Evolutionary conservation across 2,888 invertebrate genomes (phyloP).

Genomic region (Galerucella pusilla): DNA sequence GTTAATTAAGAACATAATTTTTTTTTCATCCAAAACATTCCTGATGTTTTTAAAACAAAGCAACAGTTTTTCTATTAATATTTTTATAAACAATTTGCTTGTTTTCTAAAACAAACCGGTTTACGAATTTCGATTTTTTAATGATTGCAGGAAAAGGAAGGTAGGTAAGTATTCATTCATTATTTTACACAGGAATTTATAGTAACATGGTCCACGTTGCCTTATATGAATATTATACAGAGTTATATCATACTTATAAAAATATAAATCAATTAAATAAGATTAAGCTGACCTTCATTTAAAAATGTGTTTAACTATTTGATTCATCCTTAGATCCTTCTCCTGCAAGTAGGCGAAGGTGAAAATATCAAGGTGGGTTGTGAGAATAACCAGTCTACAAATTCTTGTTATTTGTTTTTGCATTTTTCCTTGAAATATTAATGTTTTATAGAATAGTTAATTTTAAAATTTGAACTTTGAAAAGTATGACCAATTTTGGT

Average conservation of each 20-base stretch:
- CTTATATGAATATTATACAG: conserved; percentile 2
- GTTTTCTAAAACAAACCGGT: too few relatives aligned
- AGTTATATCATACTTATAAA: conserved; percentile 32
- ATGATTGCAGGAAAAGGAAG: not conserved
- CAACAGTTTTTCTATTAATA: too few relatives aligned
- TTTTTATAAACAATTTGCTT: too few relatives aligned
- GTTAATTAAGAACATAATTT: not conserved
- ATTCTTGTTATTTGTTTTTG: not conserved
- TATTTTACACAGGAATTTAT: not conserved
- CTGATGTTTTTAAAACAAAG: not conserved
- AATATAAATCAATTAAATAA: conserved; percentile 16
- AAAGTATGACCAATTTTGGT: too few relatives aligned
- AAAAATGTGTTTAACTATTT: conserved; percentile 36
- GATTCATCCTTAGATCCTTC: conserved; percentile 43
- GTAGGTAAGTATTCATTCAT: not conserved
- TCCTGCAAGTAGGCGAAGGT: conserved; percentile 42
- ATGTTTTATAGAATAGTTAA: too few relatives aligned
- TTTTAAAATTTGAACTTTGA: too few relatives aligned
- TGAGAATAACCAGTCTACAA: conserved; percentile 3
- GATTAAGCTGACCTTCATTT: conserved; percentile 38
- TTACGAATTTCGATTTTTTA: not conserved
- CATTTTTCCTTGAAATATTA: not conserved
- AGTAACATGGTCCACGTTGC: not conserved
- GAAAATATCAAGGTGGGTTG: conserved; percentile 32
- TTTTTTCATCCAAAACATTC: not conserved